phyloP scores from a whole-genome alignment of 2,797 vertebrate genomes.

The Sorex maritimensis region DNA sequence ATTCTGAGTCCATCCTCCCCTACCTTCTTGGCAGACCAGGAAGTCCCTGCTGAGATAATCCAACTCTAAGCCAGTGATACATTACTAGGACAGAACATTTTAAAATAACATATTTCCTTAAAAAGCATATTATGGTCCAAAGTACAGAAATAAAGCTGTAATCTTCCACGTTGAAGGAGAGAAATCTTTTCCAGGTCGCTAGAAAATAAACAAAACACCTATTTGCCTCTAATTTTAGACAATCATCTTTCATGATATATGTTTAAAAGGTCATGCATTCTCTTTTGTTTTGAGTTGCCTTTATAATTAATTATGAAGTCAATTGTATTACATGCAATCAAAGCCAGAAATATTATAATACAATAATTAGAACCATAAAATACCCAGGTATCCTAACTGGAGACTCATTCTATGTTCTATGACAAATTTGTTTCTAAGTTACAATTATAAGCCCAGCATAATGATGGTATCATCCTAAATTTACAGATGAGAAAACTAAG shows the following conservation, averaged over 20 bases:
- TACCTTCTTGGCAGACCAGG: not conserved
- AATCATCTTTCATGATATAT: not conserved
- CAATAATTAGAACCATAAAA: constrained; percentile 21
- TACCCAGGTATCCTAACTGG: not conserved
- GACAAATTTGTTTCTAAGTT: not conserved
- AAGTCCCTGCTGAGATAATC: constrained; percentile 17
- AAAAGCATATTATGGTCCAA: constrained; percentile 6
- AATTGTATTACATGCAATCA: constrained; percentile 3
- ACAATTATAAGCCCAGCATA: not conserved
- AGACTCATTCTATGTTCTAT: not conserved
- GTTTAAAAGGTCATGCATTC: not conserved
- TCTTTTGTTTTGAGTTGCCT: constrained; percentile 57
- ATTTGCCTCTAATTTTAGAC: constrained; percentile 2
- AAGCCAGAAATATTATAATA: constrained; percentile 26
- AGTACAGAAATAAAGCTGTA: not conserved
- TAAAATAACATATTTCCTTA: constrained; percentile 12
- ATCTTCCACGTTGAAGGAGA: not conserved
- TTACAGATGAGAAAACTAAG: constrained; percentile 7
- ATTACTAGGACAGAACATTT: constrained; percentile 42
- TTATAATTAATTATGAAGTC: constrained; percentile 45
- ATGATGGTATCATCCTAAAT: not conserved
- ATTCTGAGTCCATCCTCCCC: not conserved
- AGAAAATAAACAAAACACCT: constrained; percentile 19
- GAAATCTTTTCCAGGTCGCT: not conserved
- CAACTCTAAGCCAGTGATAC: not conserved